phyloP scores from a whole-genome alignment of 2,113 vertebrate genomes.

The Delphinapterus leucas region DNA sequence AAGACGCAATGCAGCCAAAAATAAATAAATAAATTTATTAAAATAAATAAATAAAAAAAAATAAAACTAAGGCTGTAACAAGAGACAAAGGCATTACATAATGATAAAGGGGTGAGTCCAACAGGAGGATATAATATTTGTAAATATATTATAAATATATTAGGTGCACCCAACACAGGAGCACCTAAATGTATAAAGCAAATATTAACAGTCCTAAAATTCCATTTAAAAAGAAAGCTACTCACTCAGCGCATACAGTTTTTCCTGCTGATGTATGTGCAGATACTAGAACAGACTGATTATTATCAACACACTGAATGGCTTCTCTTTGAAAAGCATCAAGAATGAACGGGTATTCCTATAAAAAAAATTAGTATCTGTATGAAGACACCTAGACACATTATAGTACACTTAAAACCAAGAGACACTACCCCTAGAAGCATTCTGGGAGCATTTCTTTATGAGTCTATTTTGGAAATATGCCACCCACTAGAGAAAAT shows the following conservation, averaged over 20 bases:
- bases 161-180: not conserved
- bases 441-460: not conserved
- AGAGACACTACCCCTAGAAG: not conserved
- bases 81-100: not conserved
- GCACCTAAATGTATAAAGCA: not conserved
- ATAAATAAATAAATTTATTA: too few relatives aligned
- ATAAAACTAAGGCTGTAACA: not conserved
- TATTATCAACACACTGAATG: conserved; percentile 97
- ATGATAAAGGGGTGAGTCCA: not conserved
- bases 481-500: not conserved
- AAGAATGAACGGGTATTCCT: conserved; percentile 98
- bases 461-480: conserved; percentile 6
- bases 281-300: conserved; percentile 97
- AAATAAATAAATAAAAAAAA: too few relatives aligned
- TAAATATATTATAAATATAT: not conserved
- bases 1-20: too few relatives aligned
- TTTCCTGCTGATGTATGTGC: conserved; percentile 99
- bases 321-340: conserved; percentile 98
- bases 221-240: conserved; percentile 64
- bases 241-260: conserved; percentile 99
- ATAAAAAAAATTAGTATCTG: conserved; percentile 55
- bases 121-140: not conserved
- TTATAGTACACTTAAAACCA: not conserved
- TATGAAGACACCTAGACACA: not conserved
- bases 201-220: not conserved